These are phyloP conservation scores for Drosophila pseudoobscura DNA, from an alignment of 1,140 invertebrate genomes.

Conservation along the genomic window DNA sequence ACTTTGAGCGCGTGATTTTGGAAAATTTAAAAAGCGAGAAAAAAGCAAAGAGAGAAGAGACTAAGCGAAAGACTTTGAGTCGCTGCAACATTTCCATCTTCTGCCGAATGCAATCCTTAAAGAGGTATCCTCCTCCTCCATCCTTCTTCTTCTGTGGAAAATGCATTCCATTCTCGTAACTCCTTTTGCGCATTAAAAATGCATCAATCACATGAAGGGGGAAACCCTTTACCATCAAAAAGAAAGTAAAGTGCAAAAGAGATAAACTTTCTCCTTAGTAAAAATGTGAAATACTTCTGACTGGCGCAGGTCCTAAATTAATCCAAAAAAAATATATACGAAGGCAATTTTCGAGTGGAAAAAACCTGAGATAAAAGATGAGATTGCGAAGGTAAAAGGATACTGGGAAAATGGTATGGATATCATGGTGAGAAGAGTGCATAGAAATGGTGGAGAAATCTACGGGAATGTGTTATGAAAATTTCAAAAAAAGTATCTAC, in stretches of 20 bases:
- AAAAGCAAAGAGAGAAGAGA: neutral
- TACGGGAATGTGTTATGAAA: too few species aligned
- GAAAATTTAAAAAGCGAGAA: slow-evolving; percentile 24
- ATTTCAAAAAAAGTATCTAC: too few species aligned
- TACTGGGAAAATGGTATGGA: slow-evolving; percentile 6
- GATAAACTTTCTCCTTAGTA: slow-evolving; percentile 54
- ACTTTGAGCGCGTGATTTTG: slow-evolving; percentile 33
- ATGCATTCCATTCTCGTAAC: slow-evolving; percentile 48
- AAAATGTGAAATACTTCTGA: slow-evolving; percentile 63
- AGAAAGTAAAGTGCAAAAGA: slow-evolving; percentile 7
- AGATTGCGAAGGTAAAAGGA: neutral
- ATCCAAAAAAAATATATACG: slow-evolving; percentile 56
- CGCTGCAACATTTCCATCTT: neutral
- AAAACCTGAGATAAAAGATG: neutral
- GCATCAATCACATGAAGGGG: slow-evolving; percentile 70
- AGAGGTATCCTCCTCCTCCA: neutral
- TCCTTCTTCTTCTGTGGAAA: slow-evolving; percentile 13
- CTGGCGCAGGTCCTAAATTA: slow-evolving; percentile 55
- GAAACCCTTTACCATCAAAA: slow-evolving; percentile 11
- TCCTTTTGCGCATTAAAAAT: slow-evolving; percentile 73
- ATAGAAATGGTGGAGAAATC: too few species aligned
- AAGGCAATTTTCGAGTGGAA: slow-evolving; percentile 19
- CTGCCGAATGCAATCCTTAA: neutral
- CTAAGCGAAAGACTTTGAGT: neutral
- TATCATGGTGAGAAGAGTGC: too few species aligned